Evolutionary conservation across 1,140 invertebrate species (phyloP).

Genomic region (Cepaea nemoralis): DNA sequence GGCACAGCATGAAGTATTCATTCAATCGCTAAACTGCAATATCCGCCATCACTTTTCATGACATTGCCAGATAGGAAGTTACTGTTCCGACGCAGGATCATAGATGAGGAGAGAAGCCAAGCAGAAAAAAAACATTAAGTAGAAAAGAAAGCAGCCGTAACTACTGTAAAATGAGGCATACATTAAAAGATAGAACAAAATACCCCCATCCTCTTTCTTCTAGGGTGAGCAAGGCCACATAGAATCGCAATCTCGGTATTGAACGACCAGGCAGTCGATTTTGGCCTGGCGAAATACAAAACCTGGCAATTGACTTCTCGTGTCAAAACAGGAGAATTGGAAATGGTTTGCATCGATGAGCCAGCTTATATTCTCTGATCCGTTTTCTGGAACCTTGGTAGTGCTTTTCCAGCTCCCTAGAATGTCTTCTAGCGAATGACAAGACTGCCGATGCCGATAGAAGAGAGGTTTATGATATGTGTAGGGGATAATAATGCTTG

Average conservation of each 20-base stretch:
- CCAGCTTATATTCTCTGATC: constrained; percentile 3
- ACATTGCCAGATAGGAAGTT: neutral
- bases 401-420: neutral
- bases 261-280: neutral
- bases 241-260: neutral
- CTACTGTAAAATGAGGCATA: neutral
- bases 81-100: no score
- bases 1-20: no score
- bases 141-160: neutral
- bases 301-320: neutral
- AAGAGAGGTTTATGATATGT: neutral
- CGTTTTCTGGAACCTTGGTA: neutral
- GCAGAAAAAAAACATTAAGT: neutral
- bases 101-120: no score
- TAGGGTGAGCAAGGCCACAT: neutral
- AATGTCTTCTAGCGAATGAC: neutral
- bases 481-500: neutral
- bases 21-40: no score
- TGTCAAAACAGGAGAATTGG: constrained; percentile 2
- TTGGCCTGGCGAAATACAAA: neutral
- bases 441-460: neutral
- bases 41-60: neutral
- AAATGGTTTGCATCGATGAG: constrained; percentile 6
- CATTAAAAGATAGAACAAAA: constrained; percentile 7
- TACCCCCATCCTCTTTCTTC: neutral